Base-by-base conservation (phyloP, 2,888 invertebrate species). In the Perizoma affinitatum region DNA sequence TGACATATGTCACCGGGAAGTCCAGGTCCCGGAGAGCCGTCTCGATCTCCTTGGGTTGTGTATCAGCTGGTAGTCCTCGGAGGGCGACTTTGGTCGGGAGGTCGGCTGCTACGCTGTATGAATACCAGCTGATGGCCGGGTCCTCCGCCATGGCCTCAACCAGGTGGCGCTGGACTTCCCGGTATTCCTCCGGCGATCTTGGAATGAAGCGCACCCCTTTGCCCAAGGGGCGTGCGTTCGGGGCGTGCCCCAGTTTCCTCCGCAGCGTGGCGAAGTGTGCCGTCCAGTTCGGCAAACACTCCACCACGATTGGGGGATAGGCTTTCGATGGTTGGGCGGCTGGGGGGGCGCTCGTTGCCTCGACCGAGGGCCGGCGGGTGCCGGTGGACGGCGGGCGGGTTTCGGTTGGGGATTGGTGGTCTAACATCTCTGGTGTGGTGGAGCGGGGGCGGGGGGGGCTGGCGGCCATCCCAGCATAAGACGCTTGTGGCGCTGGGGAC, bases 151-250 rank as follows among this genome's bases (percentile, higher is more conserved):
- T 10, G 4, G 43, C 10, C 0, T n/a, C n/a, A n/a, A 43, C 11
- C 4, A 43, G 11, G 11, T 43, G 2, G 11, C 11, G 43, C 43
- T 11, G 43, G 8, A 43, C 11, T 6, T 5, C 4, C 10, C 43
- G 10, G 43, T 43, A 43, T 6, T 11, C 43, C 10, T 43, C 43
- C 3, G 11, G 43, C 8, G 43, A 43, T 3, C 43, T 1, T 0
- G 41, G 41, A 3, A 41, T 41, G 5, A 41, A 11, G n/a, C n/a
- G n/a, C n/a, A n/a, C n/a, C n/a, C n/a, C n/a, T n/a, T n/a, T n/a
- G n/a, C n/a, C n/a, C n/a, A 51, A 38, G 10, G 58, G 58, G 5
- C 54, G 54, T 0, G 54, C 63, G 50, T 50, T 63, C 4, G 59
- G 63, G 0, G 56, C 38, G 7, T 46, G 22, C 0, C 59, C 58